Evolutionary conservation across 92 coral and sea anemone genomes (phyloP), one percentile per base, ranked within the genome.

Genomic region (Diadumene lineata): DNA sequence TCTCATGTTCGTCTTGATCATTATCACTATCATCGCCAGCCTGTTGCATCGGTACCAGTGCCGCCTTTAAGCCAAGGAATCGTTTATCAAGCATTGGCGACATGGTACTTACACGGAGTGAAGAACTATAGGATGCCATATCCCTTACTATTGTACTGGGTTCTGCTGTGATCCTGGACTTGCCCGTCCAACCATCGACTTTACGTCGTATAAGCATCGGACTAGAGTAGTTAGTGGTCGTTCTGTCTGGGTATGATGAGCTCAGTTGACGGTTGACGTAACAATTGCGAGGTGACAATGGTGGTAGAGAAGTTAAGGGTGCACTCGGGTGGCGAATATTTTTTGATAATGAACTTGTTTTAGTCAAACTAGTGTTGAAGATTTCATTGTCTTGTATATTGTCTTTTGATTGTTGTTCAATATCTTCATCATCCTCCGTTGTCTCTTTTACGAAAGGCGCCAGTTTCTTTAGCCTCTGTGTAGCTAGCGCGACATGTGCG

Each of bases 41-140:
- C n/a, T n/a, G 57, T 30, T 64, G 64, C 82, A 78, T 78, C 0
- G 82, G 82, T 0, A 78, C 82, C 19, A 78, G 65, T 25, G 34
- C 64, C 2, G 82, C 82, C 29, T 67, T 31, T 3, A 78, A 60
- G 22, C 44, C 82, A 16, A 78, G 74, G 21, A 78, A 78, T 25
- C 82, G 33, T 61, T 62, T 56, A 66, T 78, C 82, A 7, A 67
- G 31, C 75, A 78, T 68, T 2, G 82, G 82, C 19, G 74, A 67
- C 48, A 3, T 34, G 0, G 61, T 44, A n/a, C 23, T 1, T 11
- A 51, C 8, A 11, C 18, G 2, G 50, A 15, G 31, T 1, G 55
- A 69, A 16, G 11, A 3, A 10, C n/a, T n/a, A n/a, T 0, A 50
- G 6, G 66, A 28, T 23, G 31, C 23, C 4, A 62, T 30, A 62